Evolutionary conservation across 1,140 invertebrate species (phyloP).

Genomic region (Cecropterus lyciades): DNA sequence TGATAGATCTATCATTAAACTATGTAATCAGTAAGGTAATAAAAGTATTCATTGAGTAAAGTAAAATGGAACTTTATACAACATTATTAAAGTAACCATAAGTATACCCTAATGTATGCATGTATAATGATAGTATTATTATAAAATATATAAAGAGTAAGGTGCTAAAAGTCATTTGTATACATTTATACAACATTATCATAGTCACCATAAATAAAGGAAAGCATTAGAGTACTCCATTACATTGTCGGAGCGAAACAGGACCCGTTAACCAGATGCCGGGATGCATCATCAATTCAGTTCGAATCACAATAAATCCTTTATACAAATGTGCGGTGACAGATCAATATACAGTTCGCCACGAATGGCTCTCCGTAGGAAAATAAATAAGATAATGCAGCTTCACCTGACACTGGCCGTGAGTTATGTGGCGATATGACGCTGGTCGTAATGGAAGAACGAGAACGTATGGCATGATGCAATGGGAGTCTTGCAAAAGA

Average conservation of each 20-base stretch:
- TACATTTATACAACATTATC: too few relatives aligned
- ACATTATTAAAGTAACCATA: too few relatives aligned
- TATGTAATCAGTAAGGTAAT: too few relatives aligned
- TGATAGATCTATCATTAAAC: too few relatives aligned
- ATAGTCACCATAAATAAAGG: slow-evolving; percentile 6
- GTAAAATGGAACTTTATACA: too few relatives aligned
- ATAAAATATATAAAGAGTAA: too few relatives aligned
- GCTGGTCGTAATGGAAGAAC: slow-evolving; percentile 32
- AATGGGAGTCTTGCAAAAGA: not conserved
- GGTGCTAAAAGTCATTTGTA: too few relatives aligned
- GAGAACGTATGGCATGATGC: slow-evolving; percentile 20
- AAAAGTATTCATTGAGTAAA: too few relatives aligned
- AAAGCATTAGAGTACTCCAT: slow-evolving; percentile 26
- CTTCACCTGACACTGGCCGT: slow-evolving; percentile 38
- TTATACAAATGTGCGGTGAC: slow-evolving; percentile 52
- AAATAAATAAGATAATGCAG: slow-evolving; percentile 53
- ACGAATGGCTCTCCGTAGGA: slow-evolving; percentile 50
- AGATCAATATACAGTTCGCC: slow-evolving; percentile 47
- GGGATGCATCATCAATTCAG: slow-evolving; percentile 43
- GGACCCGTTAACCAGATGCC: slow-evolving; percentile 26
- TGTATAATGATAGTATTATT: too few relatives aligned
- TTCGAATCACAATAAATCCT: slow-evolving; percentile 51
- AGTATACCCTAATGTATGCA: too few relatives aligned
- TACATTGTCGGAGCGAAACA: slow-evolving; percentile 26
- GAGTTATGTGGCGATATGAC: slow-evolving; percentile 41